Evolutionary conservation across 2,888 invertebrate species (phyloP).

Genomic region (Leucozona laternaria): DNA sequence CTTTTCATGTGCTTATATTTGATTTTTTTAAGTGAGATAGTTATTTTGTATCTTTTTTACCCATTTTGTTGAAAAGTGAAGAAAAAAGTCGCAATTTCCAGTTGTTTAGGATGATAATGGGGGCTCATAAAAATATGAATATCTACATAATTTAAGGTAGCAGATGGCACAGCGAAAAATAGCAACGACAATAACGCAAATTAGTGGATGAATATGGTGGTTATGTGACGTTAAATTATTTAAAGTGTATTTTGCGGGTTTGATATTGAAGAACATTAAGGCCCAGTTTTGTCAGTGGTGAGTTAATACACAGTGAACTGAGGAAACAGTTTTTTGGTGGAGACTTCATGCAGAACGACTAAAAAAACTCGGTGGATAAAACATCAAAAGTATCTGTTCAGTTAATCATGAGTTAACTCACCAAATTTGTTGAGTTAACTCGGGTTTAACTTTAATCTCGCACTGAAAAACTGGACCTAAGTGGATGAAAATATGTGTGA

Average conservation of each 20-base stretch:
- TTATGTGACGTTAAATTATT: background rate
- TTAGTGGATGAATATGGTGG: background rate
- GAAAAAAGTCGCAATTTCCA: background rate
- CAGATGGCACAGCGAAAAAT: background rate
- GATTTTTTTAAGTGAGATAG: conserved; percentile 3
- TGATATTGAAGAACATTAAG: background rate
- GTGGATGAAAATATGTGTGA: no score
- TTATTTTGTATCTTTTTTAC: background rate
- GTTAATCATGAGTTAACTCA: no score
- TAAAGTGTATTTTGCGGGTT: background rate
- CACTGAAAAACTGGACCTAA: no score
- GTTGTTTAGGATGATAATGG: conserved; percentile 15
- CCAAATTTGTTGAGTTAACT: no score
- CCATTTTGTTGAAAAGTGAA: background rate
- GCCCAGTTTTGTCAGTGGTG: no score
- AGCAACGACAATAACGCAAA: background rate
- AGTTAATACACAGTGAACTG: no score
- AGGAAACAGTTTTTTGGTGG: no score
- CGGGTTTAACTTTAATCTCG: no score
- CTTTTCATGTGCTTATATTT: background rate
- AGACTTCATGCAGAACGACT: no score
- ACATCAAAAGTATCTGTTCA: no score
- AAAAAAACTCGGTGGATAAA: no score
- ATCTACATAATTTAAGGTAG: background rate
- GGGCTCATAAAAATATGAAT: conserved; percentile 8